Conservation (phyloP, 2,797 vertebrate genomes). For the Nyctibius grandis region DNA sequence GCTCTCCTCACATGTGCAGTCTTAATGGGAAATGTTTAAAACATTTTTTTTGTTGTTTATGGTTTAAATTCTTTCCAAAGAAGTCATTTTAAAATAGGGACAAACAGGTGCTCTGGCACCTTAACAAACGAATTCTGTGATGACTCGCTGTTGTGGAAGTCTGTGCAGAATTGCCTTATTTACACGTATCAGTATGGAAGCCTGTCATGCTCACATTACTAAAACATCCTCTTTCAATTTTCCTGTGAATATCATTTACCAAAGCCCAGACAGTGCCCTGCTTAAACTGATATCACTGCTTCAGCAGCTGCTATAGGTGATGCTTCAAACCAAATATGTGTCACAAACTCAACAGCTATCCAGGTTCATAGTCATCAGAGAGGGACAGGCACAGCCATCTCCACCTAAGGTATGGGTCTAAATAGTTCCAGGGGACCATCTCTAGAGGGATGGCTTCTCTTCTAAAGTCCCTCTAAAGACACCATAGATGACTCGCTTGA, state of each 20-base stretch:
- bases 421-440: background rate
- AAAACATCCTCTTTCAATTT: background rate
- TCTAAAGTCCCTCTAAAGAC: background rate
- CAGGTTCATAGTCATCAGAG: background rate
- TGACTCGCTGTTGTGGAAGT: background rate
- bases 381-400: background rate
- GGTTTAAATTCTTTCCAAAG: background rate
- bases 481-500: background rate
- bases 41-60: background rate
- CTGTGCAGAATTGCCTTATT: background rate
- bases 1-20: background rate
- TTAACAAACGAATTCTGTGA: background rate
- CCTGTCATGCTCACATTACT: background rate
- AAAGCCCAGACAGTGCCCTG: background rate
- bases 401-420: background rate
- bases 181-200: background rate
- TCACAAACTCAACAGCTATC: background rate
- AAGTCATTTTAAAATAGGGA: background rate
- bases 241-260: background rate
- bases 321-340: background rate
- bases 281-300: background rate
- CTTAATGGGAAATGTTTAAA: background rate
- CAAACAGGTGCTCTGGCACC: background rate
- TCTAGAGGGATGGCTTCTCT: background rate
- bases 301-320: background rate